Conservation (phyloP, 2,113 vertebrate genomes). For the Aleadryas rufinucha region DNA sequence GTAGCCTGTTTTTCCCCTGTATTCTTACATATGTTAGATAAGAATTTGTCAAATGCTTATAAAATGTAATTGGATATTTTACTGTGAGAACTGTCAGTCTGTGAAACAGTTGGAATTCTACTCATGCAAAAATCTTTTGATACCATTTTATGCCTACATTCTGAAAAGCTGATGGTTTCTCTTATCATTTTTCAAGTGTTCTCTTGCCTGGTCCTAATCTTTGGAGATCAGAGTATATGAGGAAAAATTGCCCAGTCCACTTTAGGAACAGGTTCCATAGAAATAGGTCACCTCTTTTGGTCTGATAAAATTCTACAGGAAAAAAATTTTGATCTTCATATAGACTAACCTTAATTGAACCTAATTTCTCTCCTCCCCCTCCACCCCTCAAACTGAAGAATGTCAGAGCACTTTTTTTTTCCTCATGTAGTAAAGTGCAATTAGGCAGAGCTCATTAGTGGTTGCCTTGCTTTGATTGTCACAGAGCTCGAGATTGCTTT, state of each 20-base stretch:
- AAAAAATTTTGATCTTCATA: not conserved
- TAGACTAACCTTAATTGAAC: not conserved
- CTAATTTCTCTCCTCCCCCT: not conserved
- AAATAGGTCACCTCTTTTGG: not conserved
- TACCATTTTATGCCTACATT: not conserved
- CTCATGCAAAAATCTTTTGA: not conserved
- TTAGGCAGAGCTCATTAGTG: not conserved
- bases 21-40: not conserved
- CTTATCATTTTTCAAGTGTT: not conserved
- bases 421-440: not conserved
- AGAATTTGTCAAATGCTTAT: not conserved
- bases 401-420: not conserved
- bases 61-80: not conserved
- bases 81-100: not conserved
- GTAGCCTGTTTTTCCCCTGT: not conserved
- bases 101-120: not conserved
- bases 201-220: not conserved
- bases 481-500: not conserved
- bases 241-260: not conserved
- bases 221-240: not conserved
- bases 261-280: not conserved
- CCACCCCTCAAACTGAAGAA: not conserved
- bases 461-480: slow-evolving; percentile 1
- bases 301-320: not conserved
- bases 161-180: not conserved